Percentiles rank a stretch among this genome's conserved stretches.
Evolutionary conservation across 2,113 vertebrate genomes (phyloP).

Genomic region (Aldabrachelys gigantea): DNA sequence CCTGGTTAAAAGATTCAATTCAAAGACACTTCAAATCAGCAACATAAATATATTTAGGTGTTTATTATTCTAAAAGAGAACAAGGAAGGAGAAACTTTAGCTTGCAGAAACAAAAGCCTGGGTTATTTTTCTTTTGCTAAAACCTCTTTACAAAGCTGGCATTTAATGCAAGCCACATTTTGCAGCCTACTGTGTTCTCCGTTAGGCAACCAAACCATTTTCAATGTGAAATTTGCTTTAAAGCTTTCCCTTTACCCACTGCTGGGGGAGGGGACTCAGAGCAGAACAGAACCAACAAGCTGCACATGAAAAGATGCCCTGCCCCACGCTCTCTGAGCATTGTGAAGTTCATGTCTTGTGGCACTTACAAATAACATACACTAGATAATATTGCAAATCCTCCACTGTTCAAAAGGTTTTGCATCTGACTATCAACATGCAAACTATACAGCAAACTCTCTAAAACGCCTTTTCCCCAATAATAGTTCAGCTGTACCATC

Average conservation of each 20-base stretch:
- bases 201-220: not conserved
- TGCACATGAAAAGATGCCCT: not conserved
- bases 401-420: not conserved
- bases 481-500: not conserved
- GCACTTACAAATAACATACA: not conserved
- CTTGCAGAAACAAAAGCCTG: slow-evolving; percentile 37
- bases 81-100: not conserved
- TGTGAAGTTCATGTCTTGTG: not conserved
- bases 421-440: not conserved
- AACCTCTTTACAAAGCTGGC: not conserved
- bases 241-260: not conserved
- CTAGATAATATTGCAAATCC: not conserved
- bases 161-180: not conserved
- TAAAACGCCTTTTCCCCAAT: not conserved
- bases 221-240: not conserved
- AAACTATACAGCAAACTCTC: not conserved
- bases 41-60: fast-evolving
- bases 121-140: not conserved
- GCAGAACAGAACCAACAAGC: not conserved
- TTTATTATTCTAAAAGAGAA: not conserved
- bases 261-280: not conserved
- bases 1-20: not conserved
- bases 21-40: not conserved
- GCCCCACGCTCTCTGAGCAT: not conserved
- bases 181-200: not conserved